Percentiles rank a stretch among this genome's conserved stretches.
Conservation (phyloP, 1,140 invertebrate species). For the Leptestheria dahalacensis region DNA sequence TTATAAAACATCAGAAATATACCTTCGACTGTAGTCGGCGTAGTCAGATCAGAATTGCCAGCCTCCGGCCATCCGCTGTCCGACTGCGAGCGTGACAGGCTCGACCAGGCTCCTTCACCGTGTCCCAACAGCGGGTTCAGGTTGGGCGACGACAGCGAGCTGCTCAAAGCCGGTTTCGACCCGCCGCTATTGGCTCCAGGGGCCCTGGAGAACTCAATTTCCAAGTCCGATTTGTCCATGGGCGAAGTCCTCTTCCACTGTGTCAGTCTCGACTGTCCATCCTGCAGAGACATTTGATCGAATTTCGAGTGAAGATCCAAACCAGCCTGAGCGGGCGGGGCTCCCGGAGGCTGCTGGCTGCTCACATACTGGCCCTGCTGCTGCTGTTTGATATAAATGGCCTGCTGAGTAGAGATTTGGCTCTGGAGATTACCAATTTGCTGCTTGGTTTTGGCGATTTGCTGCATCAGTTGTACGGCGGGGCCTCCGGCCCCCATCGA, state of each 20-base stretch:
- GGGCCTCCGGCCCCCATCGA: not conserved
- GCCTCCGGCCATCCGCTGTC: constrained; percentile 60
- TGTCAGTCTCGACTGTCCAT: constrained; percentile 59
- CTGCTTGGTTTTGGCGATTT: constrained; percentile 79
- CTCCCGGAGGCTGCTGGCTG: constrained; percentile 16
- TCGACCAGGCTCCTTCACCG: constrained; percentile 52
- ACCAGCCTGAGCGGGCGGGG: constrained; percentile 7
- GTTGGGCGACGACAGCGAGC: constrained; percentile 49
- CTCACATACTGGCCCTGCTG: constrained; percentile 28
- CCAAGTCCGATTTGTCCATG: constrained; percentile 38
- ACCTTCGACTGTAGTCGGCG: constrained; percentile 29
- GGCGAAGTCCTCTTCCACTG: constrained; percentile 79
- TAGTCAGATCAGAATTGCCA: constrained; percentile 23
- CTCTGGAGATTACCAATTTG: constrained; percentile 72
- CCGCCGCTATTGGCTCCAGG: constrained; percentile 45
- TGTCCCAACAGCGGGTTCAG: constrained; percentile 47
- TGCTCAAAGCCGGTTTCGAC: constrained; percentile 30
- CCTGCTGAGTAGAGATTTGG: constrained; percentile 83
- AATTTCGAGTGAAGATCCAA: constrained; percentile 9
- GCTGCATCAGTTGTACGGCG: constrained; percentile 45
- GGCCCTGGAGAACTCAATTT: constrained; percentile 66
- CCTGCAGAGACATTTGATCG: constrained; percentile 5
- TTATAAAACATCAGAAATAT: constrained; percentile 79
- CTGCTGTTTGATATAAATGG: constrained; percentile 74
- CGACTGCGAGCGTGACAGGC: constrained; percentile 35